Evolutionary conservation across 23 tunicate species (phyloP), one percentile per base, ranked within the genome.

Genomic region (Ascidia mentula): DNA sequence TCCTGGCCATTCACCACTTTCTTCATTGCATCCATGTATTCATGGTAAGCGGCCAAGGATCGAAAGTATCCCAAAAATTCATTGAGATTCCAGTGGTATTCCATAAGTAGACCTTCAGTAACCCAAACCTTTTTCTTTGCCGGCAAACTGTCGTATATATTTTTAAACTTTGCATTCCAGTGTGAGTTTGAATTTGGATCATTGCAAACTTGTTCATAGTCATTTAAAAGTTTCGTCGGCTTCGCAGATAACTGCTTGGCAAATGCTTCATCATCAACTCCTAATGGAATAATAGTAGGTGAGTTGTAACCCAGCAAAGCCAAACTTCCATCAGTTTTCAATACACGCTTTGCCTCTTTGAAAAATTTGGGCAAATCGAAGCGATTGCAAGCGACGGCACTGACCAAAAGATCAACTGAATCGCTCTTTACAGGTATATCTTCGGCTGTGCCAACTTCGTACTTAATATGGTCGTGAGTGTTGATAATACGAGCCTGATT

Each of bases 381-480:
- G 75, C 88, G 78, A 38, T 84, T 82, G 28, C 78, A 30, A 4
- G 88, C 88, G 78, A 69, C 76, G 1, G 76, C 88, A n/a, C 71
- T 45, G 38, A 79, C 65, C 6, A 84, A 36, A 65, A 84, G 33
- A 45, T 84, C 88, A 12, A 84, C 84, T 9, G 88, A 71, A 28
- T 65, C 0, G 30, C 65, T 74, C 7, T 84, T 82, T 6, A 77
- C 82, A 13, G 82, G 82, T 13, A 84, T 38, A 22, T 65, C 2
- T 36, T 84, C 88, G 15, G 76, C 88, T 7, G 42, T 40, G 20
- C 82, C 88, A 31, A 84, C 88, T 0, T 37, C 2, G 36, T 65
- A 84, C 6, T 31, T 45, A 38, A 77, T 72, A 30, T 77, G 65
- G 31, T 39, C 36, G 0, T 12, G 8, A 8, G 28, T 18, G 69